These are phyloP conservation scores for Takifugu bimaculatus DNA, from an alignment of 2,113 vertebrate species.

Conservation along the genomic window DNA sequence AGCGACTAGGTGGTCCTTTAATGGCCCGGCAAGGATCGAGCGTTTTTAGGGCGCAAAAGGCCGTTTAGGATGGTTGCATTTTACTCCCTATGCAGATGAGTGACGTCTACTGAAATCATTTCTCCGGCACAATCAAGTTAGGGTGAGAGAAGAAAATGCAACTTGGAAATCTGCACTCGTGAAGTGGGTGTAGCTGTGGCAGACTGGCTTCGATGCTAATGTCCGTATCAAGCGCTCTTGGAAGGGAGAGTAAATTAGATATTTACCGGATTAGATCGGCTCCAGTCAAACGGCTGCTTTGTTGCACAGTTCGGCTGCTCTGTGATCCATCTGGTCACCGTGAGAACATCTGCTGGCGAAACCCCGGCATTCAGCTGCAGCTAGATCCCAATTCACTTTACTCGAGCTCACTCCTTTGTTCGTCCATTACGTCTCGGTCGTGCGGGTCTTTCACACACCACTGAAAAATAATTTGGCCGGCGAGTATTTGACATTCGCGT, in stretches of 20 bases:
- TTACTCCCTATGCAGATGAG: slow-evolving; percentile 72
- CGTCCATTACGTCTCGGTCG: not conserved
- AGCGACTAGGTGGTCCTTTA: slow-evolving; percentile 27
- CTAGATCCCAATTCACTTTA: not conserved
- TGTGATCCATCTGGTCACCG: slow-evolving; percentile 31
- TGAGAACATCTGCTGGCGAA: slow-evolving; percentile 8
- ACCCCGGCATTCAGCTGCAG: not conserved
- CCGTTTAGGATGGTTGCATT: slow-evolving; percentile 57
- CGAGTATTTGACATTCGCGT: slow-evolving; percentile 28
- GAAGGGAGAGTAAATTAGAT: slow-evolving; percentile 2
- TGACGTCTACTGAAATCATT: slow-evolving; percentile 68
- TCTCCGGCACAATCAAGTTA: slow-evolving; percentile 65
- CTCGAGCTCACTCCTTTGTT: too few relatives aligned
- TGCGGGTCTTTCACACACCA: not conserved
- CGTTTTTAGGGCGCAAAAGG: slow-evolving; percentile 26
- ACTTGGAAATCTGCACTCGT: slow-evolving; percentile 21
- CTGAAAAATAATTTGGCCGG: slow-evolving; percentile 16
- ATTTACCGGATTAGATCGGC: slow-evolving; percentile 42
- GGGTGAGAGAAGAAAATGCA: slow-evolving; percentile 59
- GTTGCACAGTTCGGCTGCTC: slow-evolving; percentile 4
- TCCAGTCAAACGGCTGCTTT: slow-evolving; percentile 7
- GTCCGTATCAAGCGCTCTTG: not conserved
- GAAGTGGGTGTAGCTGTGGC: slow-evolving; percentile 43
- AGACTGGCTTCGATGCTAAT: not conserved
- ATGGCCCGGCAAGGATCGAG: slow-evolving; percentile 7